Base-by-base conservation (phyloP, 23 tunicate species). In the Phallusia fumigata region DNA sequence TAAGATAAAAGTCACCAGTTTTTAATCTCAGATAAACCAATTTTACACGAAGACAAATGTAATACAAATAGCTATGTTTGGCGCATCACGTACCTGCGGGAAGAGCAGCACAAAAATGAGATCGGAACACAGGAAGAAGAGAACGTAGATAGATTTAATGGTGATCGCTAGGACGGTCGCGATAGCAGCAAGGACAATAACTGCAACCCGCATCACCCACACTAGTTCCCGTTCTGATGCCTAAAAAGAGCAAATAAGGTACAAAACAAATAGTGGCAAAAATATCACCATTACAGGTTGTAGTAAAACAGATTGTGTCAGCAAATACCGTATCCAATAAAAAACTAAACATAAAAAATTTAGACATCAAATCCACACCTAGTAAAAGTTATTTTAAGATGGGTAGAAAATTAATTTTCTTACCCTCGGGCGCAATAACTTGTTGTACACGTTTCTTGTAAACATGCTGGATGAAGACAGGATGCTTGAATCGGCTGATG, bases 401-500 rank as follows among this genome's bases (percentile, higher is more conserved):
- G n/a, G n/a, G n/a, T n/a, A n/a, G n/a, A n/a, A n/a, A n/a, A n/a
- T n/a, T n/a, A n/a, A n/a, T n/a, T n/a, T n/a, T n/a, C 69, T 58
- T 35, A 92, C 97, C 64, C 79, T 87, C 83, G 80, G 97, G 0
- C 97, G 82, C n/a, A 92, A 74, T 16, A 75, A 79, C 31, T 74
- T 64, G 33, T 87, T 77, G 80, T 92, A 95, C 8, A 95, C 76
- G 79, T 95, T 95, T 36, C 90, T 77, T 24, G 98, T 95, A 35
- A 95, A 95, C 88, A 95, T 86, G 36, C 90, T 90, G 32, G 98
- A 89, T 18, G 90, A 83, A 0, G 98, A 95, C 44, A 95, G 74
- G 32, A 95, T 74, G 74, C 94, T 89, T 51, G 96, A 91, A 73
- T 95, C 98, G 32, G 95, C 95, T 3, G 98, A 95, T 31, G 98